A percentile compares a stretch with the other conserved stretches of the same genome.
These are phyloP conservation scores for Empis livida DNA, from an alignment of 2,888 invertebrate genomes.

Conservation along the genomic window DNA sequence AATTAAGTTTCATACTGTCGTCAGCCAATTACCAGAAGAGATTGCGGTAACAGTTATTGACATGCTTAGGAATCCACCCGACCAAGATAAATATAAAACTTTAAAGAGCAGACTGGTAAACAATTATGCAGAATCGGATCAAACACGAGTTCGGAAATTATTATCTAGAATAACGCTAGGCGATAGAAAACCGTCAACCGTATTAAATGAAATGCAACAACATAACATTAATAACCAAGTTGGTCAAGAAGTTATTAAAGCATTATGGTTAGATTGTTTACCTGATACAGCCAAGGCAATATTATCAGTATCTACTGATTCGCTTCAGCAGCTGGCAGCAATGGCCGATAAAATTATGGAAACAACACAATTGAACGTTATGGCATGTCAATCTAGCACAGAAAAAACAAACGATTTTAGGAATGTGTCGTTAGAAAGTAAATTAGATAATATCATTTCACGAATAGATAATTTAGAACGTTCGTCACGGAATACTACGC, in stretches of 20 bases:
- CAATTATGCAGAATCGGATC: not conserved
- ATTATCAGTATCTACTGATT: too few species aligned
- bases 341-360: not conserved
- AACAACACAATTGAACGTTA: not conserved
- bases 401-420: not conserved
- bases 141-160: not conserved
- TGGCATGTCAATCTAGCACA: not conserved
- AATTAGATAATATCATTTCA: not conserved
- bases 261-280: not conserved
- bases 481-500: not conserved
- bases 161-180: not conserved
- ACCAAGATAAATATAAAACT: not conserved
- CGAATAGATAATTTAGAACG: not conserved
- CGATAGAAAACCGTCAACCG: not conserved
- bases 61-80: not conserved
- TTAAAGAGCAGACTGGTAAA: too few species aligned
- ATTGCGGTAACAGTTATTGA: not conserved
- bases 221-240: not conserved
- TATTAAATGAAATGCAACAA: not conserved
- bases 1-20: not conserved
- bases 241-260: not conserved
- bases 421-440: not conserved
- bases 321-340: too few species aligned
- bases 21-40: not conserved
- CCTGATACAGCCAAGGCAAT: not conserved